Base-by-base conservation (phyloP, 2,888 invertebrate genomes). In the Philaethria dido region DNA sequence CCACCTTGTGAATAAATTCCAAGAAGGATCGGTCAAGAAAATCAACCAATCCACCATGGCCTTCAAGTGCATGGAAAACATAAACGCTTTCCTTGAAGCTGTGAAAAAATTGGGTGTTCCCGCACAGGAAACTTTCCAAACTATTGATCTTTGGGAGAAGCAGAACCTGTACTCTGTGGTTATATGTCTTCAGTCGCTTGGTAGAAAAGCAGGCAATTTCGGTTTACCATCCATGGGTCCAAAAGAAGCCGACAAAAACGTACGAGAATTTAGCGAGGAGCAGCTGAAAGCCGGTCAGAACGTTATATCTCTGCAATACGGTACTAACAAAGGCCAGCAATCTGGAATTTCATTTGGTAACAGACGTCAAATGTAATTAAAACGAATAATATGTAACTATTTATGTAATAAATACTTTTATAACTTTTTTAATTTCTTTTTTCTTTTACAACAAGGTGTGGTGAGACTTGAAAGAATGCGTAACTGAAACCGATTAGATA, bases 21-120 rank as follows among this genome's bases (percentile, higher is more conserved):
- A 98, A 83, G 95, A 97, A 18, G 97, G 97, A 2, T 95, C 96
- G 9, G 96, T 99, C 62, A 98, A 98, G 93, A 98, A 98, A 92
- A 94, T 99, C 81, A 99, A 99, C 88, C 95, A 95, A 78, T 96
- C 96, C 59, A 94, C 95, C 75, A 96, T 98, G 96, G 98, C 97
- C 61, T 99, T 99, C 91, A 99, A 99, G 86, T 98, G 98, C 90
- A 99, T 99, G 99, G 99, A 99, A 88, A 99, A 99, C 85, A 99
- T 99, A 78, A 98, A 98, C 87, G 96, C 96, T 47, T 99, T 99
- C 89, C 91, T 98, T 71, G 96, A 96, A 74, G 96, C 96, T 18
- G 97, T 96, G 62, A 95, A 95, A 84, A 95, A 94, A 72, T 92
- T 98, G 72, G 99, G 99, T 57, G 98, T 99, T 22, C 97, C 98